Percentiles rank a stretch among this genome's conserved stretches.
Evolutionary conservation across 2,113 vertebrate genomes (phyloP).

Genomic region (Procavia capensis): DNA sequence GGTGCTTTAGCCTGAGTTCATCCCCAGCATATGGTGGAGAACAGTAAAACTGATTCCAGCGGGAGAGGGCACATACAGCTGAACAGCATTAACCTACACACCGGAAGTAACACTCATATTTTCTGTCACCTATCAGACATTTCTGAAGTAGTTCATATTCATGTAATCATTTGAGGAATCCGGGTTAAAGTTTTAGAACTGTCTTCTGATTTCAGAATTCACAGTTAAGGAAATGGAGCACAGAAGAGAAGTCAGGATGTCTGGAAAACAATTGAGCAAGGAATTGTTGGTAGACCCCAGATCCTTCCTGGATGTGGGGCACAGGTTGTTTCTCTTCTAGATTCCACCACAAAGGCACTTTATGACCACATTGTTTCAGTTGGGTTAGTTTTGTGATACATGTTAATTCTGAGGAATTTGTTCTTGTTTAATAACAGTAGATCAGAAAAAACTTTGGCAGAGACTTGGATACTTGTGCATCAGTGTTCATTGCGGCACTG

Average conservation of each 20-base stretch:
- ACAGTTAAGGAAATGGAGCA: neutral
- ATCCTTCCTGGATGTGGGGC: neutral
- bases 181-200: neutral
- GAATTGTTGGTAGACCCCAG: neutral
- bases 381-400: neutral
- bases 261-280: neutral
- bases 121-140: neutral
- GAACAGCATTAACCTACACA: no score
- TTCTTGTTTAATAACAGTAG: constrained; percentile 33
- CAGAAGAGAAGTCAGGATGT: neutral
- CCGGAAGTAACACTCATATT: neutral
- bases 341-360: neutral
- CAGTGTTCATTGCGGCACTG: neutral
- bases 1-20: no score
- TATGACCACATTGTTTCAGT: neutral
- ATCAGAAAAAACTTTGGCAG: neutral
- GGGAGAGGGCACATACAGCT: no score
- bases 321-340: neutral
- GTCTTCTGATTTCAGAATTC: no score
- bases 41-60: no score
- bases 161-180: constrained; percentile 22
- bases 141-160: constrained; percentile 4
- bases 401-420: neutral
- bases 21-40: no score
- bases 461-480: neutral